Base-by-base conservation (phyloP, 2,888 invertebrate genomes). In the Cryptus viduatorius region DNA sequence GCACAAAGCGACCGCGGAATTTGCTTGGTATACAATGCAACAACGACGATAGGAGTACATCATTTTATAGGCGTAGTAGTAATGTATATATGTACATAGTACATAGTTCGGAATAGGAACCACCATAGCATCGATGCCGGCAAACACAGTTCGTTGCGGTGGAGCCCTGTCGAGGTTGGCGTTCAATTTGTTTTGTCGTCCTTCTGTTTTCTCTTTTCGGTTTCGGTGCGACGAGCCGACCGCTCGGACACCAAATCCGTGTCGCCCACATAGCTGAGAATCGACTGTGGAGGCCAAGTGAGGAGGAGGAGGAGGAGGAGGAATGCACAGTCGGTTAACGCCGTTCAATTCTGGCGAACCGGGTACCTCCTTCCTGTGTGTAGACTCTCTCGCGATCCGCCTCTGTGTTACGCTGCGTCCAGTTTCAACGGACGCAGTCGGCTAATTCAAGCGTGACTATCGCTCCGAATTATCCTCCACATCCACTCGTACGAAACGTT, bases 361-460 rank as follows among this genome's bases (percentile, higher is more conserved):
- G 67, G 78, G 78, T 78, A 72, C 82, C 78, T 82, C 82, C 82
- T 82, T 82, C 82, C 82, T 82, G 37, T 69, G 59, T 56, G 50
- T 53, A 50, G 53, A 80, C 46, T 64, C 46, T 64, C 48, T 50
- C n/a, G 31, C 37, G 50, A 29, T 29, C 64, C 31, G 46, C 4
- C 50, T 53, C 59, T 37, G 61, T 65, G 76, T 73, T 79, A 42
- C 73, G 69, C 68, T 78, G 48, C 65, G 77, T 83, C 78, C 80
- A 46, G 83, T 79, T 82, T 85, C 67, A 80, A 80, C 86, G 68
- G 85, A 84, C 79, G 83, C 86, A 87, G 86, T 86, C 86, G 83
- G 87, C 88, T 89, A 90, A 90, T 90, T 90, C 90, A 87, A 90
- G 86, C 88, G 88, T 89, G 88, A 89, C 90, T 90, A 89, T 90